Percentiles rank a stretch among this genome's conserved stretches.
phyloP scores from a whole-genome alignment of 2,113 vertebrate species.

The Chitala chitala region DNA sequence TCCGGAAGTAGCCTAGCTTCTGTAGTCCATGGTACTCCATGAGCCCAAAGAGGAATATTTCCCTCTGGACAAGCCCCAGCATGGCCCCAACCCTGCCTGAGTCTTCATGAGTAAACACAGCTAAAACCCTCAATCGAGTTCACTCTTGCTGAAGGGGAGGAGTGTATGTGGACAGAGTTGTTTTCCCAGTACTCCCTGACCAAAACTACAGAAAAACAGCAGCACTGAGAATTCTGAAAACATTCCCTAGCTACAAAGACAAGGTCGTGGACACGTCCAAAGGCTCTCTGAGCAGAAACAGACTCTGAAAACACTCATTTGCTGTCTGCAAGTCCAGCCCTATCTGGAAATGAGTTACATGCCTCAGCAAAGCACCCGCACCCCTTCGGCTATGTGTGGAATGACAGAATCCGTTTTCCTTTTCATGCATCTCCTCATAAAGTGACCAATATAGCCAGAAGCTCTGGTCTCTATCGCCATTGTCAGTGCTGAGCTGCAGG shows the following conservation, averaged over 20 bases:
- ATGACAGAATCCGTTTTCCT: neutral
- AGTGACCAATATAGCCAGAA: neutral
- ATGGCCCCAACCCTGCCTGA: neutral
- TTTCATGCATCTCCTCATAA: neutral
- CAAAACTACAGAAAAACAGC: neutral
- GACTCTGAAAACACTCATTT: neutral
- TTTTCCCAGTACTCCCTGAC: neutral
- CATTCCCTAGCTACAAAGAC: too few species aligned
- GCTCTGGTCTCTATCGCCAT: neutral
- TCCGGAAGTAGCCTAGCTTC: too few species aligned
- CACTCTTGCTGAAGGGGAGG: neutral
- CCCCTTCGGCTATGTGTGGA: constrained; percentile 1
- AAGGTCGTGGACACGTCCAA: neutral
- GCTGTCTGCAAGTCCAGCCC: neutral
- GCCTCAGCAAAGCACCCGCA: neutral
- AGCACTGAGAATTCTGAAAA: neutral
- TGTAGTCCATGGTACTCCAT: too few species aligned
- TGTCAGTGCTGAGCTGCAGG: neutral
- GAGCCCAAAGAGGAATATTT: too few species aligned
- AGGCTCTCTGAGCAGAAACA: neutral
- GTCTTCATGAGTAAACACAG: neutral
- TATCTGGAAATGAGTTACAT: neutral
- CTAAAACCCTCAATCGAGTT: neutral
- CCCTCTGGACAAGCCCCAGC: too few species aligned
- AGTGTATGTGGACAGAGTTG: neutral